Base-by-base conservation (phyloP, 2,888 invertebrate genomes). In the Amphipoea lucens region DNA sequence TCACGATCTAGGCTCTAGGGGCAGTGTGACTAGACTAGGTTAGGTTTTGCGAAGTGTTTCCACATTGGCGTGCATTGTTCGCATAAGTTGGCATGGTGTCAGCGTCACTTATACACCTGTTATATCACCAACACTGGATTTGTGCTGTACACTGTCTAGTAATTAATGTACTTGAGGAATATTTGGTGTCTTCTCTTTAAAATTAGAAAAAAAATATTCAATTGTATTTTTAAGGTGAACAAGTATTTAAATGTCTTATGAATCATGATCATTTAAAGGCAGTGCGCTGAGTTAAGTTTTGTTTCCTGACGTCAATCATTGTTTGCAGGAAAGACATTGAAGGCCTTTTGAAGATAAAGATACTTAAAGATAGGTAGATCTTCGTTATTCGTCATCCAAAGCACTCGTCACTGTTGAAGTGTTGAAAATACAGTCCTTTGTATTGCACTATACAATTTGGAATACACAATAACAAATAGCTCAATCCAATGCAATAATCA, bases 41-140 rank as follows among this genome's bases (percentile, higher is more conserved):
- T 62, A 14, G 29, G 14, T 62, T 29, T 29, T 29, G 5, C 14
- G 14, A 62, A 29, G 1, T 62, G 60, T 29, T 6, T 62, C 12
- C 12, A 29, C 14, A 29, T 62, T 62, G 14, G 29, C n/a, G 12
- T 62, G 29, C 29, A 14, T 5, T 62, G 62, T 29, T 6, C 5
- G n/a, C n/a, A 62, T 93, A 92, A 94, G 92, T 93, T 92, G 89
- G 82, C 89, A 90, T 91, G 91, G 91, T 90, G 87, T 92, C 92
- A 87, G 89, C 89, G 81, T 90, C 89, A 90, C 91, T 92, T 92
- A 91, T 87, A 86, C 86, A 78, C 86, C 84, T 86, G 86, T 90
- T 89, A 60, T 81, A 70, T 80, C 66, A 83, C 76, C n/a, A 65
- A 62, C 79, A 60, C 57, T 60, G 60, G 78, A 60, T 71, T 74